Evolutionary conservation across 2,888 invertebrate species (phyloP).

Genomic region (Axea sp.): DNA sequence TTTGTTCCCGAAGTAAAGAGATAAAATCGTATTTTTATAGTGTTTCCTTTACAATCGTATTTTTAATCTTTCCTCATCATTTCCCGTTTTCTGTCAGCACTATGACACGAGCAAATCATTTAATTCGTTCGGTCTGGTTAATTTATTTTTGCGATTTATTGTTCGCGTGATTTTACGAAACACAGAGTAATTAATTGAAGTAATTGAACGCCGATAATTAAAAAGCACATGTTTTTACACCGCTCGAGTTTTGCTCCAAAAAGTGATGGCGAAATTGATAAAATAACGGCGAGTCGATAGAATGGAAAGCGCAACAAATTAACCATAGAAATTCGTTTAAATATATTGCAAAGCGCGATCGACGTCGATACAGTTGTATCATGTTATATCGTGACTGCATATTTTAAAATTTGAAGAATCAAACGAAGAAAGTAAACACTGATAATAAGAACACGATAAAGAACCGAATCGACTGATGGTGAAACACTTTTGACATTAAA

Average conservation of each 20-base stretch:
- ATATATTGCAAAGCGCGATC: conserved; percentile 26
- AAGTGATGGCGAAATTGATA: conserved; percentile 32
- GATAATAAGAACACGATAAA: conserved; percentile 46
- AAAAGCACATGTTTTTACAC: conserved; percentile 3
- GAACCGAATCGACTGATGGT: conserved; percentile 21
- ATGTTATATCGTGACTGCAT: conserved; percentile 35
- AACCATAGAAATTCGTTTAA: conserved; percentile 25
- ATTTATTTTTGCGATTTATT: conserved; percentile 11
- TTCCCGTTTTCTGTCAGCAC: not conserved
- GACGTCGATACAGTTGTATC: conserved; percentile 26
- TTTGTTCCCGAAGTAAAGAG: too few relatives aligned
- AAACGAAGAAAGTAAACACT: conserved; percentile 38
- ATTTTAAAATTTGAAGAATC: conserved; percentile 51
- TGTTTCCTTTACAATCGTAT: not conserved
- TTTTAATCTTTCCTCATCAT: not conserved
- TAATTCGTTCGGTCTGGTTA: not conserved
- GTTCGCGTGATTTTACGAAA: conserved; percentile 2
- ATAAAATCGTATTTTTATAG: too few relatives aligned
- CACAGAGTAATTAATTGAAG: conserved; percentile 2
- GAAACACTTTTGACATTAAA: conserved; percentile 53
- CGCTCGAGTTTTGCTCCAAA: conserved; percentile 2
- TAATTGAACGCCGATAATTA: not conserved
- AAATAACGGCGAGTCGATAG: conserved; percentile 4
- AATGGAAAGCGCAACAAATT: conserved; percentile 47
- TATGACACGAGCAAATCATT: not conserved